Base-by-base conservation (phyloP, 1,140 invertebrate genomes). In the Scaptomyza pallida region DNA sequence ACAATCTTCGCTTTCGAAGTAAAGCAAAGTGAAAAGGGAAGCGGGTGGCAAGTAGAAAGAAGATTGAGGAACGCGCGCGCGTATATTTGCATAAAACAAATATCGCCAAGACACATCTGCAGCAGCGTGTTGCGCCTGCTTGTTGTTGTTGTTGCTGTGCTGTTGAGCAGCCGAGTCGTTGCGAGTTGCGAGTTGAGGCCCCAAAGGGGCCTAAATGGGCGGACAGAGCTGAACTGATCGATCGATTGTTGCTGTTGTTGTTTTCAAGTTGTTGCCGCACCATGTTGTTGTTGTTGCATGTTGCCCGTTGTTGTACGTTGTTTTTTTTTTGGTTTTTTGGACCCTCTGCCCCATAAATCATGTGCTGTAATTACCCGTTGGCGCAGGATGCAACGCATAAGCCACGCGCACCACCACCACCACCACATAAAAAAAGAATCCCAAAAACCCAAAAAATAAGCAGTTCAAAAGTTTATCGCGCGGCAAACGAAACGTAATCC, bases 351-450 rank as follows among this genome's bases (percentile, higher is more conserved):
- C 82, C 64, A 89, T 89, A 89, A 89, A 89, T 89, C 88, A 89
- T 90, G 72, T 54, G 76, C 75, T 73, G 88, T 89, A 89, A 89
- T 89, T 89, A 89, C 88, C 88, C 88, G 68, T 89, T 90, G 88
- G 88, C 88, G 76, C 82, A 88, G 81, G 81, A 85, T 85, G 81
- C 81, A 61, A 61, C 81, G 74, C 77, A 86, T 77, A 85, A 83
- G 80, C 81, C 80, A 85, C 80, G 80, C 80, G 80, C 65, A 71
- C 21, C 35, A 37, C 51, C 57, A 47, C 47, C 37, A 67, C 16
- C 40, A 47, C 15, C 21, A 21, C 15, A 9, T 15, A 45, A 21
- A 19, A 43, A 12, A 26, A 26, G 6, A 26, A 26, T 5, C 23
- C 26, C 8, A 30, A 30, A 30, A 30, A 30, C 1, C 8, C 6